Base-by-base conservation (phyloP, 2,888 invertebrate genomes). In the Corbicula japonica region DNA sequence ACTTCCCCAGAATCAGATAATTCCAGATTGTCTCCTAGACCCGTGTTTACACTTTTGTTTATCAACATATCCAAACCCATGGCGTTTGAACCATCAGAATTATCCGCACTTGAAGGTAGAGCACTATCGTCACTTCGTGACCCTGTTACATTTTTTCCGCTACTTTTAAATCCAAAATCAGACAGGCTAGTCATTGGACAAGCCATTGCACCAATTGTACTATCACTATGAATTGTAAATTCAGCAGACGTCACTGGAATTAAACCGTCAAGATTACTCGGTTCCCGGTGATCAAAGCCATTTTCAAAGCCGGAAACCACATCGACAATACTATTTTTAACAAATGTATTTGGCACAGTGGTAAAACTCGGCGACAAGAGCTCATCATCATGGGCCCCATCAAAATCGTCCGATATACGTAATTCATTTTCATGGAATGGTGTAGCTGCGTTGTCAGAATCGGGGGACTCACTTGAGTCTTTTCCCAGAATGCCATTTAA, bases 91-190 rank as follows among this genome's bases (percentile, higher is more conserved):
- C 87, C 89, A 58, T 85, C 86, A n/a, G 89, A 89, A 81, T 88
- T 87, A 77, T 90, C 90, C 50, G 87, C 86, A 76, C 86, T 87
- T 26, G 89, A 87, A 8, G 88, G 86, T 28, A 87, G 62, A 30
- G 87, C 86, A 76, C 86, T 76, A 63, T 86, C 86, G 50, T 86
- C 85, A 58, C 79, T 78, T 12, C 82, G 66, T 23, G 82, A 80
- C 23, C 83, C 76, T 8, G 76, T 70, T 56, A 70, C 63, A 62
- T 60, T 56, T 34, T 72, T 76, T 15, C 56, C 30, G 62, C 63
- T 58, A 41, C 52, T 54, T 38, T 41, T 54, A 52, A 62, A 72
- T 44, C 50, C 60, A 76, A 66, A 70, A 18, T 23, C 60, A 41
- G 63, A 46, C 26, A 69, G 5, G 30, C 54, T 62, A n/a, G 56